A percentile compares a stretch with the other conserved stretches of the same genome.
Conservation (phyloP, 2,113 vertebrate genomes). For the Cisticola juncidis region DNA sequence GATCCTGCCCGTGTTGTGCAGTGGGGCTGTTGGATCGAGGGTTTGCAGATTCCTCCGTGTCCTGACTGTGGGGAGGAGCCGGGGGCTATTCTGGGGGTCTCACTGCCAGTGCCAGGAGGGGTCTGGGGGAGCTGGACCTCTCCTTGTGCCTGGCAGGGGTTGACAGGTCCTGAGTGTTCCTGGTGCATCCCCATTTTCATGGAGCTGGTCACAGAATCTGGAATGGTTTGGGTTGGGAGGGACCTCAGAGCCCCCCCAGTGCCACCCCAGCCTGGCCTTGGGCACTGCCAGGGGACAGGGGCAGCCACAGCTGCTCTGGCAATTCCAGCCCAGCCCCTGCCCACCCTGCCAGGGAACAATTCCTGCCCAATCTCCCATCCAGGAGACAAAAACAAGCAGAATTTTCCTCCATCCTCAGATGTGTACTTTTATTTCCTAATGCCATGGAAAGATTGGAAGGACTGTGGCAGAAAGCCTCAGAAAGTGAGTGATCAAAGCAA, state of each 20-base stretch:
- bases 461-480: rapidly evolving
- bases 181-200: rapidly evolving
- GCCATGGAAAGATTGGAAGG: neutral
- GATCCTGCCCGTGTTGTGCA: rapidly evolving
- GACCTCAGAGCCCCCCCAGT: neutral
- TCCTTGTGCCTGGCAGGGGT: neutral
- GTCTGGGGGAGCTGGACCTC: neutral
- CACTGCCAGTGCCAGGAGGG: neutral
- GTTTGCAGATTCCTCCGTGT: neutral
- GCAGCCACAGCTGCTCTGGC: neutral
- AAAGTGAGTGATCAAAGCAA: rapidly evolving
- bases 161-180: rapidly evolving
- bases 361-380: neutral
- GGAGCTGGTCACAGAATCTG: neutral
- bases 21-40: neutral
- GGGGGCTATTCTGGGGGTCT: neutral
- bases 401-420: neutral
- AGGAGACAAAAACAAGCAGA: neutral
- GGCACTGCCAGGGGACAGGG: neutral
- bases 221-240: neutral
- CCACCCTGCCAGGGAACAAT: neutral
- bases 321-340: rapidly evolving
- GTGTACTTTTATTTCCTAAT: neutral
- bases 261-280: neutral
- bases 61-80: neutral